Evolutionary conservation across 2,888 invertebrate species (phyloP), one percentile per base, ranked within the genome.

Genomic region (Brenthis ino): DNA sequence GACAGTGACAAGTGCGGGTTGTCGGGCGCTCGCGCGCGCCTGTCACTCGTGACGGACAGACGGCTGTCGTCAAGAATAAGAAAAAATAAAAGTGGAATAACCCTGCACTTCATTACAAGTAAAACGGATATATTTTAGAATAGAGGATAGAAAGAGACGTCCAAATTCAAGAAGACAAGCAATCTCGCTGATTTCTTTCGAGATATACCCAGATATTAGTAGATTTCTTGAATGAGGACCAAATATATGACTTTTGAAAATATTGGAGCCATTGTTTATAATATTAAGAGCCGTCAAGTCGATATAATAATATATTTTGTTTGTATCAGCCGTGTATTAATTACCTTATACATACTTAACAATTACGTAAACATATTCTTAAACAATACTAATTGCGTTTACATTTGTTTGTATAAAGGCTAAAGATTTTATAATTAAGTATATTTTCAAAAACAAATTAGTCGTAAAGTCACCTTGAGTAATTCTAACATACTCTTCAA

Each of bases 221-320:
- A 85, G 85, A 88, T 88, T 88, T 85, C 85, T 82, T 60, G 60
- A 50, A 78, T 77, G 78, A 77, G 77, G 77, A 58, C 74, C 73
- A 78, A 81, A 82, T 84, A 82, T 85, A 88, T 86, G 86, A 86
- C 83, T 88, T 88, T 86, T 83, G 86, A 88, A 87, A 79, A 28
- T 74, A 74, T 78, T 70, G 72, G 74, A 75, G 79, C 84, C 82
- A 83, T 86, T 87, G 85, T 88, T 84, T 83, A 85, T 85, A 79
- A 79, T 77, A 77, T 79, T 28, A 28, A 28, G 5, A 79, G 79
- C 77, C 79, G 79, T 77, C 82, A 80, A 79, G 79, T 6, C 6
- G 14, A 43, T 24, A n/a, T 24, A 43, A 43, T 43, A 8, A 11
- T 8, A 28, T 43, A 28, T 43, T 43, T 43, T 43, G 8, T 43